Evolutionary conservation across 2,113 vertebrate genomes (phyloP), one percentile per base, ranked within the genome.

Genomic region (Crotalus helleri): DNA sequence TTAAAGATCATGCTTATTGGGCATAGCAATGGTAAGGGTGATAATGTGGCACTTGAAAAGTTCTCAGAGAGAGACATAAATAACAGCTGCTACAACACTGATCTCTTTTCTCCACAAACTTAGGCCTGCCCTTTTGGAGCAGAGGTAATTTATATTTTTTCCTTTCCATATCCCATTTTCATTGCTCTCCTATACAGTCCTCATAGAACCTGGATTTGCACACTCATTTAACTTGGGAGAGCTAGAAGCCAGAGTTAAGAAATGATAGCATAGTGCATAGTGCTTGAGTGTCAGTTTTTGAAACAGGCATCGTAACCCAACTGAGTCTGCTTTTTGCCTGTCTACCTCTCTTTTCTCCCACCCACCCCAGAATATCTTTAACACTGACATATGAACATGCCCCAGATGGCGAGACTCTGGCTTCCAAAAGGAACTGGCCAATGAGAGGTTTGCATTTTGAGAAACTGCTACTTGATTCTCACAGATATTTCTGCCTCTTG

Each of bases 401-500:
- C 95, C 95, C 95, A 87, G 95, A 94, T 91, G 95, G 97, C 88
- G 86, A 95, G 57, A 93, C 96, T 96, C 93, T 91, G 95, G 95
- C 95, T 97, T 94, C 96, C 69, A 93, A 96, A 94, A 93, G 96
- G 96, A 96, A 90, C 97, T 93, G 96, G 96, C 96, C 92, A 15
- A 57, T 94, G 11, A 58, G 81, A 90, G 94, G 95, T 91, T 95
- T 17, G 10, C 94, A 3, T 49, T 46, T 94, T 88, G 90, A 94
- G 95, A 90, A 93, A 24, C 81, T 61, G 97, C 69, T 92, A 94
- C 96, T 97, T 94, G 33, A 96, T 96, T 96, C 96, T 95, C 53
- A 13, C 95, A 95, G 96, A 94, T 97, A 92, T 96, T 96, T 26
- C 88, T 97, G 97, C 97, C 97, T 98, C 97, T 98, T 98, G 98